Evolutionary conservation across 2,888 invertebrate genomes (phyloP).

Genomic region (Andrena minutula): DNA sequence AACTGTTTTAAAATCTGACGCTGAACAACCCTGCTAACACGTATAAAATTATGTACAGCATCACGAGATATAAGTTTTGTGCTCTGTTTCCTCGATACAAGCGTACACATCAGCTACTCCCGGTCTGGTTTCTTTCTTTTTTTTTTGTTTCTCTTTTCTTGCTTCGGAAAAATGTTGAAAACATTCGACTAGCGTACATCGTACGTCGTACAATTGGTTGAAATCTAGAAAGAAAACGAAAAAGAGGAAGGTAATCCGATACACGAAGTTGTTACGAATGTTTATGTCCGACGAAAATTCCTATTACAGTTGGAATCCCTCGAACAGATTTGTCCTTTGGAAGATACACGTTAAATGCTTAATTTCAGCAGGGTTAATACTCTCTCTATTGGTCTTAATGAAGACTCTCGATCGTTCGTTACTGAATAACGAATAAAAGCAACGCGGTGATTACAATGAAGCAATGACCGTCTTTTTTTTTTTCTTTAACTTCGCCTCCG

Average conservation of each 20-base stretch:
- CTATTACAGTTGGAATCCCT: conserved; percentile 37
- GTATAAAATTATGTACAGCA: conserved; percentile 78
- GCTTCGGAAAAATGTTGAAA: conserved; percentile 44
- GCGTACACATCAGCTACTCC: conserved; percentile 29
- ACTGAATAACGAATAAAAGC: conserved; percentile 60
- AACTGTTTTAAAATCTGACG: conserved; percentile 48
- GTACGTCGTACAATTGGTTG: conserved; percentile 54
- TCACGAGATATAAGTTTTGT: conserved; percentile 66
- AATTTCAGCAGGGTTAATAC: conserved; percentile 63
- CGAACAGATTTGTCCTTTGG: conserved; percentile 49
- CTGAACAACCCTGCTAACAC: conserved; percentile 71
- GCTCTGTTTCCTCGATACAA: conserved; percentile 59
- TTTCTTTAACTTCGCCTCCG: conserved; percentile 32
- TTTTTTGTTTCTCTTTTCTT: conserved; percentile 33
- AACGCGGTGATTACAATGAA: conserved; percentile 61
- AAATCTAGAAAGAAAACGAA: conserved; percentile 41
- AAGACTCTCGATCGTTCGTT: conserved; percentile 51
- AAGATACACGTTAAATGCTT: conserved; percentile 67
- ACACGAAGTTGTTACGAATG: conserved; percentile 53
- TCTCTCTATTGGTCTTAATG: conserved; percentile 55
- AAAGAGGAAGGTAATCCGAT: conserved; percentile 55
- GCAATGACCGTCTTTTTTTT: conserved; percentile 57
- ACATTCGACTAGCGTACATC: conserved; percentile 67
- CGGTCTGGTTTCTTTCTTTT: conserved; percentile 14
- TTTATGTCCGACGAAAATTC: conserved; percentile 38